Evolutionary conservation across 2,888 invertebrate genomes (phyloP), one percentile per base, ranked within the genome.

Genomic region (Drosophila peninsularis): DNA sequence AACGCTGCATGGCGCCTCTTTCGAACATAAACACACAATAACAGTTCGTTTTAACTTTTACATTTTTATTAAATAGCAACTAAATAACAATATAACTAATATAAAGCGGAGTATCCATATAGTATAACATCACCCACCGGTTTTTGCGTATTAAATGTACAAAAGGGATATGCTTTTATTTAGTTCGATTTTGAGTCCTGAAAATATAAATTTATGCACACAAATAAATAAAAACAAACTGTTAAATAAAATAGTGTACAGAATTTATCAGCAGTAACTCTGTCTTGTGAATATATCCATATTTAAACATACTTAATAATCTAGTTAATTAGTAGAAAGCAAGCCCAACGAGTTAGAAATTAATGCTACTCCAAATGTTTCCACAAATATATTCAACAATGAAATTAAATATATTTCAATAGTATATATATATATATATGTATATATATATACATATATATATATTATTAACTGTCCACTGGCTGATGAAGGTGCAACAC

Each of bases 61-160:
- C 55, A 71, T 72, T 77, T 77, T 76, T 74, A 76, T 77, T 88
- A 73, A 73, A 80, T 83, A 88, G 70, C 49, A 75, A 84, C 86
- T 84, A 88, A 82, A 88, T 84, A 84, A 84, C 83, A 84, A 80
- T 75, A 80, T 75, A 72, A 86, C 70, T 73, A 76, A 30, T 66
- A 41, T 70, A 64, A 62, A 72, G 69, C 62, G 66, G 55, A 88
- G 64, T 79, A 78, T 88, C 88, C 88, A 80, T 30, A 65, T 64
- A 71, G 78, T 63, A 75, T 73, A 68, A 86, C 86, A 85, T 88
- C 88, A 84, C 83, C 86, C 83, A 88, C 80, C 83, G 73, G 71
- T 75, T 47, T 47, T 71, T 75, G 75, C 71, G 68, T 72, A 74
- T 77, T 70, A 74, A 85, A 71, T 85, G 71, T 85, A 72, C 58